Conservation (phyloP, 2,888 invertebrate species). For the Deilephila elpenor region DNA sequence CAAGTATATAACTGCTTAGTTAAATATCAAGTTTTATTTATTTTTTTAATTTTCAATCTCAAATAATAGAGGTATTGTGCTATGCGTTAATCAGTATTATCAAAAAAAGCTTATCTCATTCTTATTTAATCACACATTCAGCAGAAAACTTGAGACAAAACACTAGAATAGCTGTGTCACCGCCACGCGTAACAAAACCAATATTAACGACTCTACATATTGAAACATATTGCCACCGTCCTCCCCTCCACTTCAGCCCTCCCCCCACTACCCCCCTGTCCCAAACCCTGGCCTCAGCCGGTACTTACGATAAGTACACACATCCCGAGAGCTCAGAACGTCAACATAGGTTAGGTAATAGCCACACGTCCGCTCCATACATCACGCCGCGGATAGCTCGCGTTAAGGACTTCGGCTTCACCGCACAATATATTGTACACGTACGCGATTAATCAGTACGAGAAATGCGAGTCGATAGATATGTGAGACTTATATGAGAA, state of each 20-base stretch:
- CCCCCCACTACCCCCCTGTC: neutral
- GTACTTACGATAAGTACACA: slow-evolving; percentile 20
- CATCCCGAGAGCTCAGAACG: slow-evolving; percentile 20
- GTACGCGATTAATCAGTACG: slow-evolving; percentile 24
- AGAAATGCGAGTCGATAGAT: neutral
- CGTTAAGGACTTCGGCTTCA: slow-evolving; percentile 27
- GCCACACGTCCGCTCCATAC: slow-evolving; percentile 28
- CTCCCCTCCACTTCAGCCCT: neutral
- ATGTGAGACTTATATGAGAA: slow-evolving; percentile 7
- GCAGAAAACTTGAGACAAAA: neutral
- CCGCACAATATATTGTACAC: slow-evolving; percentile 27
- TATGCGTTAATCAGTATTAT: no score
- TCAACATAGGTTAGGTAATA: slow-evolving; percentile 27
- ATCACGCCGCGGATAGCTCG: slow-evolving; percentile 27
- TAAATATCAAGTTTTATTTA: no score
- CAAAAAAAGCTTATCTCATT: no score
- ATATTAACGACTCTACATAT: slow-evolving; percentile 6
- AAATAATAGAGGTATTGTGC: no score
- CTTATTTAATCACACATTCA: no score
- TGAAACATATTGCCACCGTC: neutral
- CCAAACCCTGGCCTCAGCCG: neutral
- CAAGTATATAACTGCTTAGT: no score
- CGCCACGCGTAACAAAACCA: neutral
- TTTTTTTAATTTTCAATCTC: no score
- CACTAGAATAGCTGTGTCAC: neutral